These are phyloP conservation scores for Lithophane ornitopus DNA, from an alignment of 2,888 invertebrate species.

Conservation along the genomic window DNA sequence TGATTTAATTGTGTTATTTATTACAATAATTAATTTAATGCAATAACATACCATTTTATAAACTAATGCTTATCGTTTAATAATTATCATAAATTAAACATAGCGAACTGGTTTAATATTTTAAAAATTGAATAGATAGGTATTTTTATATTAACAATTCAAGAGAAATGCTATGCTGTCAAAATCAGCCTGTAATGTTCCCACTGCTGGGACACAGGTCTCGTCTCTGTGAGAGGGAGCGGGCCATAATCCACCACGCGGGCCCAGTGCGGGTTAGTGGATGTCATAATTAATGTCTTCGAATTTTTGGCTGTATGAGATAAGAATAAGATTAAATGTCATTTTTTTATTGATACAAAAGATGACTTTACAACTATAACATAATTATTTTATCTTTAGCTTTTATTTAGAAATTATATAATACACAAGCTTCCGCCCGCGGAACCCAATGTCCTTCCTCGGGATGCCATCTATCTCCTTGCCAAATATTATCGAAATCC, in stretches of 20 bases:
- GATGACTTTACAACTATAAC: not conserved
- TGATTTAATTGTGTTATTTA: not conserved
- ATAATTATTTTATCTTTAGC: not conserved
- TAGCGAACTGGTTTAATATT: not conserved
- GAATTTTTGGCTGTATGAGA: not conserved
- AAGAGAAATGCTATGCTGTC: not conserved
- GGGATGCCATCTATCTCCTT: too few relatives aligned
- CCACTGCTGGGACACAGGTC: not conserved
- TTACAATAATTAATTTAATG: conserved; percentile 10
- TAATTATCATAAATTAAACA: not conserved
- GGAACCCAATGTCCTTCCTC: too few relatives aligned
- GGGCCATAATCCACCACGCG: too few relatives aligned
- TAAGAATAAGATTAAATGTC: not conserved
- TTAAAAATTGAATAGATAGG: not conserved
- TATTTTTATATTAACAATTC: not conserved
- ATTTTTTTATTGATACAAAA: not conserved
- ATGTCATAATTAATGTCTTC: too few relatives aligned
- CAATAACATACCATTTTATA: not conserved
- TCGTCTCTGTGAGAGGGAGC: too few relatives aligned
- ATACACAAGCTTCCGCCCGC: too few relatives aligned
- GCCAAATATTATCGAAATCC: too few relatives aligned
- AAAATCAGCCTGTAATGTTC: not conserved
- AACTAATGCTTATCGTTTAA: not conserved
- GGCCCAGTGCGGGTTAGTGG: too few relatives aligned
- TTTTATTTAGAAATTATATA: too few relatives aligned